Conservation (phyloP, 2,797 vertebrate species). For the Siniperca obscura region DNA sequence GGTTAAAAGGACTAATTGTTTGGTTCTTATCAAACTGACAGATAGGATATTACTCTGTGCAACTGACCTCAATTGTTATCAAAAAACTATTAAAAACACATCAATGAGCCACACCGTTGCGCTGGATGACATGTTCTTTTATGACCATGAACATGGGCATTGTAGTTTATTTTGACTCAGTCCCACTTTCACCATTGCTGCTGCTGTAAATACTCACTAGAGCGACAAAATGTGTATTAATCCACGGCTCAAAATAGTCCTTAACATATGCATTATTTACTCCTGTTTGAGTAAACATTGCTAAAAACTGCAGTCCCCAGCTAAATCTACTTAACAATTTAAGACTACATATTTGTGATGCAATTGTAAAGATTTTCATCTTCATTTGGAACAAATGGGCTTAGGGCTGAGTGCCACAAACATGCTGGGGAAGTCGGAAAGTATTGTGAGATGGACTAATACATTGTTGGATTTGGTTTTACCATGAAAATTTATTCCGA, state of each 20-base stretch:
- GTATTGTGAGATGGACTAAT: not conserved
- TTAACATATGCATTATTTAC: not conserved
- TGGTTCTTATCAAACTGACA: constrained; percentile 8
- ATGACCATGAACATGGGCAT: too few relatives aligned
- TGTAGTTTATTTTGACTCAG: not conserved
- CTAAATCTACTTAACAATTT: not conserved
- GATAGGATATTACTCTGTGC: too few relatives aligned
- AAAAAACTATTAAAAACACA: too few relatives aligned
- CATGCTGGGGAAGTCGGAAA: not conserved
- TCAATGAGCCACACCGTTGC: too few relatives aligned
- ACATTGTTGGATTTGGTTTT: not conserved
- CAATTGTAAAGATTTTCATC: not conserved
- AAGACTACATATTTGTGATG: not conserved
- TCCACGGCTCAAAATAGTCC: not conserved
- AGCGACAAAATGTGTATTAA: not conserved
- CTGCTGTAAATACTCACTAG: not conserved
- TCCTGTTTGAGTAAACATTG: not conserved
- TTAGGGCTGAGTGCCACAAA: not conserved
- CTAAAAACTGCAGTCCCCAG: not conserved
- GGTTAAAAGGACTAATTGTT: constrained; percentile 23
- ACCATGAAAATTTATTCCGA: constrained; percentile 28
- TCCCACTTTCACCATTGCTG: not conserved
- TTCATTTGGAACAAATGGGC: not conserved
- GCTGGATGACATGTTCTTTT: not conserved
- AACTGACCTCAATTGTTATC: too few relatives aligned